Evolutionary conservation across 1,140 invertebrate species (phyloP), one percentile per base, ranked within the genome.

Genomic region (Paralvinella palmiformis): DNA sequence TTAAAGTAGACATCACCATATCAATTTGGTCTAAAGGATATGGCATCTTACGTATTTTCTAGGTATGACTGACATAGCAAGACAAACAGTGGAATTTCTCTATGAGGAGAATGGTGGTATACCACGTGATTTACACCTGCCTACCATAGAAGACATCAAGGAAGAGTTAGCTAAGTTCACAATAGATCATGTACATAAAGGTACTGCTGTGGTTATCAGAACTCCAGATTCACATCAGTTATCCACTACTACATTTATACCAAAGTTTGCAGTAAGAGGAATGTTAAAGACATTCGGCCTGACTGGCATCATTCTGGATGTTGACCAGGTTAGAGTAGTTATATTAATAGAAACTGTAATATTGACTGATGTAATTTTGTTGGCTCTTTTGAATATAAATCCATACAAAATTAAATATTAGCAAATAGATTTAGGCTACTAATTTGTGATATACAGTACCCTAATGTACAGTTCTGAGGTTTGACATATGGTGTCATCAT

Each of bases 71-170:
- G 80, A 82, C 62, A 82, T 82, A 62, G 81, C 81, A 0, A 64
- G 79, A 61, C 81, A 82, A 71, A 82, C 81, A 17, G 80, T 82
- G 1, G 81, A 82, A 60, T 81, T 80, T 67, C 69, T 82, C 2
- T 82, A 82, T 71, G 81, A 82, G 68, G 81, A 82, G 61, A 81
- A 80, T 69, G 80, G 80, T 15, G 79, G 79, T 1, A 76, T 82
- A 31, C 81, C 81, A 7, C 68, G 77, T 17, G 81, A 82, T 62
- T 72, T 82, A 45, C 78, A 81, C 61, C 73, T 82, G 35, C 81
- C 81, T 5, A 81, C 79, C 20, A 74, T 81, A 57, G 79, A 81
- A 17, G 80, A 82, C 62, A 79, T 82, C 41, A 79, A 78, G 37
- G 77, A 79, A 59, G 81, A 81, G 59, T 62, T 77, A 20, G 75